These are phyloP conservation scores for Corvus cornix DNA, from an alignment of 2,113 vertebrate species.

Conservation along the genomic window DNA sequence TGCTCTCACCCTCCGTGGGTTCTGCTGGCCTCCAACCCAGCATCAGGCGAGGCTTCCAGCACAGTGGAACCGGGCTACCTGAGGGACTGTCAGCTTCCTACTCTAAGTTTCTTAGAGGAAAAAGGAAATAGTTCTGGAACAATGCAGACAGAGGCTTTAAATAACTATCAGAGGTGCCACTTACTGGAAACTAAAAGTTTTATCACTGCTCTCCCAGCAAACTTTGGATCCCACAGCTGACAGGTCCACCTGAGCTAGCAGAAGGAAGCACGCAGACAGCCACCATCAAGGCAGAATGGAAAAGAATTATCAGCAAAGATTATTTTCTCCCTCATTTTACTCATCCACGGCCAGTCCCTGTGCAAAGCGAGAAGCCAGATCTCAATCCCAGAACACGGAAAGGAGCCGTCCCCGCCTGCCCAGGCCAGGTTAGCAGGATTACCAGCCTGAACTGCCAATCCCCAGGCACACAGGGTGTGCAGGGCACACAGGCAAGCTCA, in stretches of 20 bases:
- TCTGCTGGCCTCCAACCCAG: not conserved
- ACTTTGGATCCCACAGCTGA: not conserved
- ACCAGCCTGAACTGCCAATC: not conserved
- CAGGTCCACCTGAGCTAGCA: not conserved
- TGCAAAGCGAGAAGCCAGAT: rapidly evolving
- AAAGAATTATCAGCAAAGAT: not conserved
- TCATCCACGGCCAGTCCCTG: not conserved
- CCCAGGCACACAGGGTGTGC: not conserved
- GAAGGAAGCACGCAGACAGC: rapidly evolving
- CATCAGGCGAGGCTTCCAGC: not conserved
- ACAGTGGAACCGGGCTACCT: not conserved
- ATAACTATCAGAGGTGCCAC: not conserved
- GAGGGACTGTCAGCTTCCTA: not conserved
- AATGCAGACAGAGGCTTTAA: conserved; percentile 6
- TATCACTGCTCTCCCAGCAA: not conserved
- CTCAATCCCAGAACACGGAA: not conserved
- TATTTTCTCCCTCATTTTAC: not conserved
- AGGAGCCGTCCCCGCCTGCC: not conserved
- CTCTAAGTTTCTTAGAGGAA: conserved; percentile 26
- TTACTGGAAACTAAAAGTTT: not conserved
- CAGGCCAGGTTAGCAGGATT: not conserved
- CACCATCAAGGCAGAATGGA: not conserved
- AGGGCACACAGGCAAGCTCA: not conserved
- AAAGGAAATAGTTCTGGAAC: conserved; percentile 30
- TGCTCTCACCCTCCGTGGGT: not conserved